Evolutionary conservation across 2,113 vertebrate species (phyloP).

Genomic region (Pseudorhombus dupliciocellatus): DNA sequence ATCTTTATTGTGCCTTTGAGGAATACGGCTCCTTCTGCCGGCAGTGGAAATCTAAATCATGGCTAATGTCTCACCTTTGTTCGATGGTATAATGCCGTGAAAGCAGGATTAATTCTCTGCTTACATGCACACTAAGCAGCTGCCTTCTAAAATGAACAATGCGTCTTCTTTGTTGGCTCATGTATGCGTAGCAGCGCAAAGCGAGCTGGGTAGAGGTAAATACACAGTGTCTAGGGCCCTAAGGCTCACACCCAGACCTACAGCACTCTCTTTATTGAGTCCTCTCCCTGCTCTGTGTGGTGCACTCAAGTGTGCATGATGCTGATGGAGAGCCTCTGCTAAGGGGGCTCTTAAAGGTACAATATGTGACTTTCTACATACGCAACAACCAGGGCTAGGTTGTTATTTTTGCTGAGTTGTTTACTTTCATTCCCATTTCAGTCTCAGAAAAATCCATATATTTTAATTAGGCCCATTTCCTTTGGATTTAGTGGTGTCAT

Average conservation of each 20-base stretch:
- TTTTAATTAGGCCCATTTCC: neutral
- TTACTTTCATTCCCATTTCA: neutral
- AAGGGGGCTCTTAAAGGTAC: neutral
- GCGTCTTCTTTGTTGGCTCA: neutral
- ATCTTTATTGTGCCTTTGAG: conserved; percentile 39
- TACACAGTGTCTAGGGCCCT: neutral
- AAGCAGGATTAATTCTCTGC: neutral
- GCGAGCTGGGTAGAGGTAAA: neutral
- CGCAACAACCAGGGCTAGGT: neutral
- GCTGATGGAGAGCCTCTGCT: neutral
- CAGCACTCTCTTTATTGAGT: neutral
- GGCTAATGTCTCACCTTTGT: conserved; percentile 44
- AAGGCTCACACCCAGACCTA: neutral
- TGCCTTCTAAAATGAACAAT: conserved; percentile 1
- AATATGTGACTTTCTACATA: neutral
- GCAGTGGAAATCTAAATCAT: conserved; percentile 27
- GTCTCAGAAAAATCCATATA: neutral
- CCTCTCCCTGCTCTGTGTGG: neutral
- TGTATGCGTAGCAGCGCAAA: neutral
- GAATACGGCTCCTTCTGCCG: conserved; percentile 18
- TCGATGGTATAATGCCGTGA: conserved; percentile 5
- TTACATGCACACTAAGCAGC: neutral
- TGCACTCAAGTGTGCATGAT: neutral
- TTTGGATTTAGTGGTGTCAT: neutral
- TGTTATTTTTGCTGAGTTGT: no score